Percentiles rank a stretch among this genome's conserved stretches.
Conservation (phyloP, 2,797 vertebrate genomes). For the Peromyscus eremicus region DNA sequence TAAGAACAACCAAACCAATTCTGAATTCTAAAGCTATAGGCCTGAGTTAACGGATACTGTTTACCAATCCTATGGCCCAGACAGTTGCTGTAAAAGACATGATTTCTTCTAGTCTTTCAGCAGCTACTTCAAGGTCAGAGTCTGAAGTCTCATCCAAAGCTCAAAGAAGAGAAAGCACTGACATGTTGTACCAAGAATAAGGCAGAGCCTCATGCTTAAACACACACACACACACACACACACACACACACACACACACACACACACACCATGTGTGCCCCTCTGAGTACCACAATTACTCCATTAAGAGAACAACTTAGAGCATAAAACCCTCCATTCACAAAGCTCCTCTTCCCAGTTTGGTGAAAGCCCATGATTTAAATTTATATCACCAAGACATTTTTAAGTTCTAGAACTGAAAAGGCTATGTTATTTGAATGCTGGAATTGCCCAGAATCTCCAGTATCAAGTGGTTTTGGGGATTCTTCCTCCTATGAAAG, state of each 20-base stretch:
- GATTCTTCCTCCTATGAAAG: not conserved
- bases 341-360: constrained; percentile 56
- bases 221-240: not conserved
- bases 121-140: not conserved
- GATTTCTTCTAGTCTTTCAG: not conserved
- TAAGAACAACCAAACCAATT: not conserved
- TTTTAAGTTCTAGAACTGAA: constrained; percentile 51
- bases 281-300: not conserved
- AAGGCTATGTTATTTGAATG: constrained; percentile 21
- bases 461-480: not conserved
- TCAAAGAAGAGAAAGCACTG: not conserved
- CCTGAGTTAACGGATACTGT: not conserved
- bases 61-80: not conserved
- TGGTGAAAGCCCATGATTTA: constrained; percentile 43
- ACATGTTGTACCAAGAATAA: not conserved
- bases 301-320: not conserved
- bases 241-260: not conserved
- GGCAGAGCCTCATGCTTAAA: not conserved
- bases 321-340: constrained; percentile 31
- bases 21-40: not conserved
- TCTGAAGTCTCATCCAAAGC: not conserved
- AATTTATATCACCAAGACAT: constrained; percentile 50
- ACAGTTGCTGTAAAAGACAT: not conserved
- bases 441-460: constrained; percentile 20
- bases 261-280: not conserved